These are phyloP conservation scores for Neoaliturus tenellus DNA, from an alignment of 2,888 invertebrate species.

Conservation along the genomic window DNA sequence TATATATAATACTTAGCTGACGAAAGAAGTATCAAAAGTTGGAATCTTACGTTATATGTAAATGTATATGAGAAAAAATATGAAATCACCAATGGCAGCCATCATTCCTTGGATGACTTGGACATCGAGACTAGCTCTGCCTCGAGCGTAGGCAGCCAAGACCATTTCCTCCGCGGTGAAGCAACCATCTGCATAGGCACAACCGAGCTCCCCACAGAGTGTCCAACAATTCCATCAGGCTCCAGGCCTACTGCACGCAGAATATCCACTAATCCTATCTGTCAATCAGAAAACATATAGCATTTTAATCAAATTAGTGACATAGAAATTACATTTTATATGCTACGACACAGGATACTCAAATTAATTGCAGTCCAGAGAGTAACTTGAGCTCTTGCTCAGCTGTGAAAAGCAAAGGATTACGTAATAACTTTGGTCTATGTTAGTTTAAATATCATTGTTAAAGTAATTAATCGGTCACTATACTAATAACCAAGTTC, in stretches of 20 bases:
- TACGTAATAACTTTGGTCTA: too few relatives aligned
- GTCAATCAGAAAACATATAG: neutral
- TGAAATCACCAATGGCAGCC: constrained; percentile 74
- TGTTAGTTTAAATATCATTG: too few relatives aligned
- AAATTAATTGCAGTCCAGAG: too few relatives aligned
- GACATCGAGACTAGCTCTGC: constrained; percentile 72
- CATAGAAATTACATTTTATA: too few relatives aligned
- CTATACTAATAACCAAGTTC: too few relatives aligned
- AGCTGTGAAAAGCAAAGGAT: too few relatives aligned
- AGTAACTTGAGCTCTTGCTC: too few relatives aligned
- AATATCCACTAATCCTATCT: constrained; percentile 80
- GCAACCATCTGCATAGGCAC: constrained; percentile 80
- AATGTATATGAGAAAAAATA: too few relatives aligned
- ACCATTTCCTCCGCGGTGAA: constrained; percentile 78
- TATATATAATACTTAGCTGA: neutral
- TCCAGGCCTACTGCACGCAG: constrained; percentile 77
- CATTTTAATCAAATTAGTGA: too few relatives aligned
- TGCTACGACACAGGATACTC: too few relatives aligned
- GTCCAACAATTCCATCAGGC: constrained; percentile 86
- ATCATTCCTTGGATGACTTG: constrained; percentile 72
- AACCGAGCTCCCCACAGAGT: constrained; percentile 81
- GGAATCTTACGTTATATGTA: neutral
- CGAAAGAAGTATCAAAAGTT: too few relatives aligned
- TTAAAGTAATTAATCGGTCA: too few relatives aligned
- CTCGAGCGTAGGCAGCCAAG: constrained; percentile 78